Percentiles rank a stretch among this genome's conserved stretches.
Conservation (phyloP, 2,797 vertebrate genomes). For the Lepilemur ruficaudatus region DNA sequence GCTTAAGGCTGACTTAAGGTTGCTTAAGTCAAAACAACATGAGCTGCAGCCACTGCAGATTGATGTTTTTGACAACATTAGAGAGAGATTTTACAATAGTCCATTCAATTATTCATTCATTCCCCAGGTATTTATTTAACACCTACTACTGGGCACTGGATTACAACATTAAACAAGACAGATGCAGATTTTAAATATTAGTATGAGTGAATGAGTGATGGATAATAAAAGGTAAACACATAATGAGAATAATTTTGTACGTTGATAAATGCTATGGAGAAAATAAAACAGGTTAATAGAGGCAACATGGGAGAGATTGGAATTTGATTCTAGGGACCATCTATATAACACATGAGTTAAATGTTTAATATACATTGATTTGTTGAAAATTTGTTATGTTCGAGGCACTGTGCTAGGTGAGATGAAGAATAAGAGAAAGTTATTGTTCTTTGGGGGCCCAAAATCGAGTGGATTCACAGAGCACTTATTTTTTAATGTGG, state of each 20-base stretch:
- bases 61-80: background rate
- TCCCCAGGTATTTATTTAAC: background rate
- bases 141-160: background rate
- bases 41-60: background rate
- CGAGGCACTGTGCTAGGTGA: background rate
- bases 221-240: background rate
- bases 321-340: background rate
- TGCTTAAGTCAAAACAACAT: background rate
- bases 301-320: background rate
- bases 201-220: background rate
- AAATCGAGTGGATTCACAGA: background rate
- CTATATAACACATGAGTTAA: background rate
- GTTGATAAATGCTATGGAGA: background rate
- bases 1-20: background rate
- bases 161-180: background rate
- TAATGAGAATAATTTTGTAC: background rate
- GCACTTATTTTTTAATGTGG: background rate
- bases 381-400: background rate
- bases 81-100: background rate
- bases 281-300: background rate
- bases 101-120: background rate
- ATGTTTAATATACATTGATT: background rate
- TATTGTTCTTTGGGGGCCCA: background rate
- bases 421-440: background rate
- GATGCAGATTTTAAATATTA: background rate